These are phyloP conservation scores for Lasioglossum vierecki DNA, from an alignment of 2,888 invertebrate species.

Conservation along the genomic window DNA sequence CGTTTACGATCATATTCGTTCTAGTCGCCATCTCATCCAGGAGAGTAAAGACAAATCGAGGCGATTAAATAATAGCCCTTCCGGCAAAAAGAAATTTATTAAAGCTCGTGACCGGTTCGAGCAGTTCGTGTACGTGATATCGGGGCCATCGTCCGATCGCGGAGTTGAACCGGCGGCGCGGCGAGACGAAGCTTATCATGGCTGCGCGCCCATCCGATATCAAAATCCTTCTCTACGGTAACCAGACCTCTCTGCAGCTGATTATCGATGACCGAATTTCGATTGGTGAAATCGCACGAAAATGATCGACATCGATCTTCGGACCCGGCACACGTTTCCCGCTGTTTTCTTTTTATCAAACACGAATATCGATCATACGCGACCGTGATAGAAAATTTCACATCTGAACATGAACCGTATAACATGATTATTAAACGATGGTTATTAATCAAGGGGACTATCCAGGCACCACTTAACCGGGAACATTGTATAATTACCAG, in stretches of 20 bases:
- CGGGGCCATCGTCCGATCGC: slow-evolving; percentile 43
- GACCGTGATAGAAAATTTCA: not conserved
- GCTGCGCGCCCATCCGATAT: slow-evolving; percentile 71
- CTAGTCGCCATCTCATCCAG: not conserved
- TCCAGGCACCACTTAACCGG: not conserved
- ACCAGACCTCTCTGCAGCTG: slow-evolving; percentile 45
- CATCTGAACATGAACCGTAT: slow-evolving; percentile 1
- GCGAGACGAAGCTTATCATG: slow-evolving; percentile 72
- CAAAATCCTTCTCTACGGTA: slow-evolving; percentile 28
- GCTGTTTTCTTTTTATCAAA: not conserved
- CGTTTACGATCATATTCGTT: not conserved
- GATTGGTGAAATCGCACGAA: slow-evolving; percentile 39
- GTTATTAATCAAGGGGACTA: not conserved
- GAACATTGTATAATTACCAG: slow-evolving; percentile 18
- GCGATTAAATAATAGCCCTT: slow-evolving; percentile 34
- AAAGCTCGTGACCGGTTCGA: slow-evolving; percentile 25
- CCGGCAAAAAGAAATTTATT: slow-evolving; percentile 37
- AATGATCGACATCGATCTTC: slow-evolving; percentile 44
- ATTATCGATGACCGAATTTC: slow-evolving; percentile 59
- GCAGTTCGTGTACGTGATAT: slow-evolving; percentile 50
- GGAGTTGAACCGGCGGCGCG: slow-evolving; percentile 17
- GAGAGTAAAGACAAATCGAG: slow-evolving; percentile 17
- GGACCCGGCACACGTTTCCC: not conserved
- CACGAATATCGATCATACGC: slow-evolving; percentile 5
- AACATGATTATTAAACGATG: slow-evolving; percentile 23